Conservation (phyloP, 2,888 invertebrate species). For the Trichopoda pennipes region DNA sequence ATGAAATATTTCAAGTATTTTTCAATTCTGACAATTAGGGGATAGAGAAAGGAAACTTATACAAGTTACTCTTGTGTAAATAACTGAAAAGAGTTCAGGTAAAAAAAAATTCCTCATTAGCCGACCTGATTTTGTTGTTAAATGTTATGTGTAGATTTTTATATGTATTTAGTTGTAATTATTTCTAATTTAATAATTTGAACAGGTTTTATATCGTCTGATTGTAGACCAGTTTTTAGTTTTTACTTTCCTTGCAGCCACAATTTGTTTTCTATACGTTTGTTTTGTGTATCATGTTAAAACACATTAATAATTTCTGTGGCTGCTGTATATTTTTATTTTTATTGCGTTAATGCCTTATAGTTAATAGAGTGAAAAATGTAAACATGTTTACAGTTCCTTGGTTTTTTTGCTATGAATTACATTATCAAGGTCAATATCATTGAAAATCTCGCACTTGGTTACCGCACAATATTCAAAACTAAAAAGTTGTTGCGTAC, state of each 20-base stretch:
- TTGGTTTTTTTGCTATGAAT: slow-evolving; percentile 53
- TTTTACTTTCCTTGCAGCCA: slow-evolving; percentile 21
- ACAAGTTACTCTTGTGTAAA: too few relatives aligned
- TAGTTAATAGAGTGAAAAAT: slow-evolving; percentile 54
- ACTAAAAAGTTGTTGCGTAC: slow-evolving; percentile 46
- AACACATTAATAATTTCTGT: slow-evolving; percentile 34
- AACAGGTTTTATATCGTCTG: not conserved
- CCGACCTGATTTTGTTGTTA: too few relatives aligned
- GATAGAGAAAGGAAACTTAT: too few relatives aligned
- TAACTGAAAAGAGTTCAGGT: too few relatives aligned
- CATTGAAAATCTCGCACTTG: slow-evolving; percentile 49
- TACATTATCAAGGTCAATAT: slow-evolving; percentile 64
- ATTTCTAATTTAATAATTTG: slow-evolving; percentile 14
- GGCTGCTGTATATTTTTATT: not conserved
- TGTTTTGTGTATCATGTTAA: slow-evolving; percentile 32
- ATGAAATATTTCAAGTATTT: too few relatives aligned
- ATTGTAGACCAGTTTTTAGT: slow-evolving; percentile 34
- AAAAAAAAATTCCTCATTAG: too few relatives aligned
- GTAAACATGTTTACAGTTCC: slow-evolving; percentile 59
- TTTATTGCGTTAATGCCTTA: slow-evolving; percentile 9
- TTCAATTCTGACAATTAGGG: too few relatives aligned
- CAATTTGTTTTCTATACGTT: slow-evolving; percentile 35
- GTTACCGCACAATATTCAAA: not conserved
- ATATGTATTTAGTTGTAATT: too few relatives aligned
- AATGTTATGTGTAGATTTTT: too few relatives aligned